A percentile compares a stretch with the other conserved stretches of the same genome.
Conservation (phyloP, 2,113 vertebrate genomes). For the Amphiprion ocellaris region DNA sequence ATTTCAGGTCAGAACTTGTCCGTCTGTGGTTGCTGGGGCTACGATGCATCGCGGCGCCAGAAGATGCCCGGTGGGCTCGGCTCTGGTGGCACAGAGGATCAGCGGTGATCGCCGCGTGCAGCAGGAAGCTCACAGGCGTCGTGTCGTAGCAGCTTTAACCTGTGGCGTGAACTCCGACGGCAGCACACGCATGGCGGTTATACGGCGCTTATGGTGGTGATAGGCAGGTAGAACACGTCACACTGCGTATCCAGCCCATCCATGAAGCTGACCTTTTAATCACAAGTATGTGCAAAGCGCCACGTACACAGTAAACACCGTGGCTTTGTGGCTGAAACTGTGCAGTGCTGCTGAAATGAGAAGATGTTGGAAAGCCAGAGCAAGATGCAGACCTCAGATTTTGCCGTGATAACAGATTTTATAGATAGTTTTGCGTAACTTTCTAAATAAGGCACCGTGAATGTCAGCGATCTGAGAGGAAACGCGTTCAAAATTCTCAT, state of each 20-base stretch:
- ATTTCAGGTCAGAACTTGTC: conserved; percentile 79
- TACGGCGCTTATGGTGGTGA: conserved; percentile 3
- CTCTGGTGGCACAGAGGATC: conserved; percentile 48
- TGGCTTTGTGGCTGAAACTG: conserved; percentile 45
- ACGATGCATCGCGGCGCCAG: conserved; percentile 39
- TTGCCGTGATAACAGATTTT: conserved; percentile 9
- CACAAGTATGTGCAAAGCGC: conserved; percentile 11
- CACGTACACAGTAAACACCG: conserved; percentile 4
- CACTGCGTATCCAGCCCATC: background rate
- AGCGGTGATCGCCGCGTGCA: conserved; percentile 46
- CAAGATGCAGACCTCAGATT: conserved; percentile 28
- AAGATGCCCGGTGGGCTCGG: conserved; percentile 38
- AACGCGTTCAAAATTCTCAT: background rate
- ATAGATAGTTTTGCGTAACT: background rate
- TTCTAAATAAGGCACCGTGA: background rate
- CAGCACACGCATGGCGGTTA: background rate
- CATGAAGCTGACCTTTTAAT: conserved; percentile 42
- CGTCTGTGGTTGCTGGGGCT: conserved; percentile 43
- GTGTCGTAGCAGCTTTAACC: conserved; percentile 58
- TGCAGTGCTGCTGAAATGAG: background rate
- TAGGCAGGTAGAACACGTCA: conserved; percentile 29
- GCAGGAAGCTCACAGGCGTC: conserved; percentile 33
- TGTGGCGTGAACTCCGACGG: conserved; percentile 18
- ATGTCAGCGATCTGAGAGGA: background rate
- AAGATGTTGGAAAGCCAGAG: conserved; percentile 8